A percentile compares a stretch with the other conserved stretches of the same genome.
phyloP scores from a whole-genome alignment of 1,140 invertebrate genomes.

The Ylistrum balloti region DNA sequence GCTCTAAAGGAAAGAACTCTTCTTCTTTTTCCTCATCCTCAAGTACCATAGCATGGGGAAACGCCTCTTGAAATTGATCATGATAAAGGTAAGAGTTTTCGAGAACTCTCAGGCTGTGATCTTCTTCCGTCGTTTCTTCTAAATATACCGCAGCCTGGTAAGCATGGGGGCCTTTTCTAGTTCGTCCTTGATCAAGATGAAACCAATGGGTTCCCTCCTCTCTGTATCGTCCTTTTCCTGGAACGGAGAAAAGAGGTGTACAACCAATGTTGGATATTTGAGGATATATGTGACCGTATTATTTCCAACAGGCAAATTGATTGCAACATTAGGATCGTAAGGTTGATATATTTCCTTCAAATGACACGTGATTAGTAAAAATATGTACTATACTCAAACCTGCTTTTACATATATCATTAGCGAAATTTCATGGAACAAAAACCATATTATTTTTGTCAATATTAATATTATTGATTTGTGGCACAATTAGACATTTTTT shows the following conservation, averaged over 20 bases:
- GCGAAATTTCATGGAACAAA: too few relatives aligned
- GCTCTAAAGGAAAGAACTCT: slow-evolving; percentile 49
- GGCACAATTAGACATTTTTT: too few relatives aligned
- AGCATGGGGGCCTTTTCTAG: slow-evolving; percentile 53
- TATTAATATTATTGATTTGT: too few relatives aligned
- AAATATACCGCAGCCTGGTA: slow-evolving; percentile 63
- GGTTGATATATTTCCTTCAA: too few relatives aligned
- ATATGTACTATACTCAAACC: too few relatives aligned
- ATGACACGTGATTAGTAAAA: too few relatives aligned
- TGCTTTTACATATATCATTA: too few relatives aligned
- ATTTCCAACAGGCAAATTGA: too few relatives aligned
- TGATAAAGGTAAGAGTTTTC: slow-evolving; percentile 59
- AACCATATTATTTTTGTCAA: too few relatives aligned
- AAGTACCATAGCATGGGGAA: slow-evolving; percentile 44
- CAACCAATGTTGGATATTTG: too few relatives aligned
- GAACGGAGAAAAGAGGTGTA: not conserved
- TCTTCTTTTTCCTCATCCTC: not conserved
- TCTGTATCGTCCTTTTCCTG: not conserved
- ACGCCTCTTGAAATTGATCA: slow-evolving; percentile 54
- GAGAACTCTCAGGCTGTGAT: slow-evolving; percentile 59
- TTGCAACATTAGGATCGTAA: too few relatives aligned
- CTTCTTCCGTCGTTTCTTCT: slow-evolving; percentile 55
- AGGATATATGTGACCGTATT: too few relatives aligned
- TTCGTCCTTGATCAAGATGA: slow-evolving; percentile 57
- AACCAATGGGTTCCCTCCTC: slow-evolving; percentile 52